Evolutionary conservation across 2,797 vertebrate genomes (phyloP).

Genomic region (Staurois parvus): DNA sequence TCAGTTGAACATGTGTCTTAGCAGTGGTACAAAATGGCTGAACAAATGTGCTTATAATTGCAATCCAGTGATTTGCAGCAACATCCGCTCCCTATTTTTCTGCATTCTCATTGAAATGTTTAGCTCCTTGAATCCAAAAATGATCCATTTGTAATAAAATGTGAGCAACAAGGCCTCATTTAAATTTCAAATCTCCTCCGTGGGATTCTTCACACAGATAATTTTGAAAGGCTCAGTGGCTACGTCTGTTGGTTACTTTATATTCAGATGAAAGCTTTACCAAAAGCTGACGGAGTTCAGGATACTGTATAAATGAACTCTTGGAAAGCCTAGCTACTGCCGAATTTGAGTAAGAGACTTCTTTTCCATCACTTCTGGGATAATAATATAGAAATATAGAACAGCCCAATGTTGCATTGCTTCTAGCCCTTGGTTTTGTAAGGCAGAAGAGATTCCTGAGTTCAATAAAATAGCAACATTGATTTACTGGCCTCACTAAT

Average conservation of each 20-base stretch:
- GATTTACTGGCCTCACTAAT: too few species aligned
- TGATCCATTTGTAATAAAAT: not conserved
- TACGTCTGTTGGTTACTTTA: not conserved
- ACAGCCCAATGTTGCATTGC: too few species aligned
- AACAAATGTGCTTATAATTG: not conserved
- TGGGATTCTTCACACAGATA: not conserved
- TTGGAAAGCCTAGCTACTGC: too few species aligned
- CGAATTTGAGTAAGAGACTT: too few species aligned
- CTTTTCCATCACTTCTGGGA: too few species aligned
- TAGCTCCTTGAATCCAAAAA: not conserved
- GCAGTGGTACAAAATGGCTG: not conserved
- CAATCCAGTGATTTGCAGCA: not conserved
- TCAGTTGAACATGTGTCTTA: not conserved
- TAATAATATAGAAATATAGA: too few species aligned
- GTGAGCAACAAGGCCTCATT: not conserved
- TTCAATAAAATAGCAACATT: too few species aligned
- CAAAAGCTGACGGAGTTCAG: not conserved
- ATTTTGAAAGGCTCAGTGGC: not conserved
- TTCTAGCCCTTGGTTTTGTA: too few species aligned
- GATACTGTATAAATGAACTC: too few species aligned
- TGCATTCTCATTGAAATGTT: not conserved
- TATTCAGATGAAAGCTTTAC: not conserved
- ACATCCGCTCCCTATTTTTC: not conserved
- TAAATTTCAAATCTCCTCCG: not conserved
- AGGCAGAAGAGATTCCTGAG: too few species aligned